These are phyloP conservation scores for Galerucella nymphaeae DNA, from an alignment of 2,888 invertebrate genomes.

Conservation along the genomic window DNA sequence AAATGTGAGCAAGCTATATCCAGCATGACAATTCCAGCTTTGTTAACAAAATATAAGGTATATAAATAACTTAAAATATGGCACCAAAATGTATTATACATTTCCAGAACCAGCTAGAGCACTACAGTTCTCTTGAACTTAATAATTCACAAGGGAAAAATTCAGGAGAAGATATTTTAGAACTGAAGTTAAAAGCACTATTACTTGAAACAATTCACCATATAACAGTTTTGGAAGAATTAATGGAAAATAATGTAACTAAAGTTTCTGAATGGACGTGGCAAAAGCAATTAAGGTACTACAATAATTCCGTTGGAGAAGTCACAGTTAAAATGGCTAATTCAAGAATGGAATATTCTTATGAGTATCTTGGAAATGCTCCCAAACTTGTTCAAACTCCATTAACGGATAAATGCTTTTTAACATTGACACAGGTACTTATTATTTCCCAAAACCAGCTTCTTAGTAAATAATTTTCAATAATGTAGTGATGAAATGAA, in stretches of 20 bases:
- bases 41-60: slow-evolving; percentile 67
- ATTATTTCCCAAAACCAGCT: too few species aligned
- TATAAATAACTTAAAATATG: too few species aligned
- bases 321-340: slow-evolving; percentile 90
- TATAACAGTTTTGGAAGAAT: slow-evolving; percentile 81
- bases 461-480: too few species aligned
- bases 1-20: slow-evolving; percentile 84
- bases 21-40: slow-evolving; percentile 70
- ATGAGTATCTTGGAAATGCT: slow-evolving; percentile 97
- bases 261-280: slow-evolving; percentile 87
- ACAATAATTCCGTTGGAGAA: slow-evolving; percentile 70
- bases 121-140: slow-evolving; percentile 66
- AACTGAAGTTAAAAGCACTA: slow-evolving; percentile 90
- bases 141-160: slow-evolving; percentile 38
- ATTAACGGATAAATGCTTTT: slow-evolving; percentile 96
- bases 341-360: slow-evolving; percentile 94
- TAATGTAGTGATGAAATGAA: too few species aligned
- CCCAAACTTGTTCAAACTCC: slow-evolving; percentile 95
- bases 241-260: slow-evolving; percentile 77
- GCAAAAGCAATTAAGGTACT: slow-evolving; percentile 94
- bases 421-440: slow-evolving; percentile 89
- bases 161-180: slow-evolving; percentile 55
- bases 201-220: slow-evolving; percentile 95
- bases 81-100: too few species aligned
- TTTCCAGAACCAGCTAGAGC: slow-evolving; percentile 65